Conservation (phyloP, 2,797 vertebrate genomes). For the Crypturellus tataupa region DNA sequence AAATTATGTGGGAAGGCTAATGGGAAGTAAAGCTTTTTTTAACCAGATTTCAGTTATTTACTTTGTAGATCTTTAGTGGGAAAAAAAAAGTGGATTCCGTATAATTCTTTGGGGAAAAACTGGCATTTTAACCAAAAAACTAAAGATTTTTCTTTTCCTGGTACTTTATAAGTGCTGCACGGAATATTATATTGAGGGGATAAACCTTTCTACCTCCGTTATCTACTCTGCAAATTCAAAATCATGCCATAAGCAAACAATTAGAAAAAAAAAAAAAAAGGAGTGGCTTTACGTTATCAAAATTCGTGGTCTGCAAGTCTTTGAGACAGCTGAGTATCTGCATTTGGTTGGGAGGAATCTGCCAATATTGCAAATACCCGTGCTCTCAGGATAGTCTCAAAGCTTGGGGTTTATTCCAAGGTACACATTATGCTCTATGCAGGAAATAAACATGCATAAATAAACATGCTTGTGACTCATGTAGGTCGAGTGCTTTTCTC, state of each 20-base stretch:
- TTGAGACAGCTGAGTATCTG: neutral
- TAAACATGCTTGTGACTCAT: conserved; percentile 59
- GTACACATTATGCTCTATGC: conserved; percentile 62
- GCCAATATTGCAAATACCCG: neutral
- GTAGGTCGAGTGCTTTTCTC: conserved; percentile 42
- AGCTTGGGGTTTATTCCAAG: conserved; percentile 64
- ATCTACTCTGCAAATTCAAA: conserved; percentile 2
- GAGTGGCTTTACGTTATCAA: conserved; percentile 8
- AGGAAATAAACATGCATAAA: conserved; percentile 68
- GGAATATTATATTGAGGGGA: conserved; percentile 33
- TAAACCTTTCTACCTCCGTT: conserved; percentile 66
- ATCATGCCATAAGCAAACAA: neutral
- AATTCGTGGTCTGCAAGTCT: neutral
- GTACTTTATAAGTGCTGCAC: conserved; percentile 36
- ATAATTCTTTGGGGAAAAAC: neutral
- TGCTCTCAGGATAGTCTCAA: conserved; percentile 8
- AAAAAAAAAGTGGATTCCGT: neutral
- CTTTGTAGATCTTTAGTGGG: neutral
- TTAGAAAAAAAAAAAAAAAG: neutral
- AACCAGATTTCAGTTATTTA: conserved; percentile 9
- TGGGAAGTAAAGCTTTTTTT: neutral
- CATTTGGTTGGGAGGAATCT: conserved; percentile 41
- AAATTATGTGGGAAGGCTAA: neutral
- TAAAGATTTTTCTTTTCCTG: neutral
- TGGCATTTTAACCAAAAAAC: conserved; percentile 9